Conservation (phyloP, 2,797 vertebrate species). For the Phoebastria nigripes region DNA sequence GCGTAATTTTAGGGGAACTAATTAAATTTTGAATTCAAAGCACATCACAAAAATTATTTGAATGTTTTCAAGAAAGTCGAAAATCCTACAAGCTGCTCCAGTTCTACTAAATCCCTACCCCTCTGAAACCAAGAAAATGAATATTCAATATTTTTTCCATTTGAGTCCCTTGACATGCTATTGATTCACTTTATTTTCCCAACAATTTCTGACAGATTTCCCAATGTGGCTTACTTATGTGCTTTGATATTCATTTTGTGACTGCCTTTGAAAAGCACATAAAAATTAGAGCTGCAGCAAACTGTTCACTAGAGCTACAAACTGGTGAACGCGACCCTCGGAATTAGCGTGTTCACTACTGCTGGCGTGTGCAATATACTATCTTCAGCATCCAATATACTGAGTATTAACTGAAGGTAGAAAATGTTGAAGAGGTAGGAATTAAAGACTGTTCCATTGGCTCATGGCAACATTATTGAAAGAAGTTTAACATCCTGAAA, state of each 20-base stretch:
- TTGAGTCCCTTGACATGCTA: constrained; percentile 76
- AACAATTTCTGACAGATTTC: constrained; percentile 81
- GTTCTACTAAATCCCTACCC: constrained; percentile 72
- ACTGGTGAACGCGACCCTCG: neutral
- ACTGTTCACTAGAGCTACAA: constrained; percentile 30
- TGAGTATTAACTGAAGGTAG: neutral
- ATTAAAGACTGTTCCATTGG: neutral
- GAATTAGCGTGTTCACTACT: neutral
- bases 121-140: constrained; percentile 79
- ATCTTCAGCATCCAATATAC: neutral
- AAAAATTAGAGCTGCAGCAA: constrained; percentile 26
- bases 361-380: neutral
- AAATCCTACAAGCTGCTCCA: constrained; percentile 69
- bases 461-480: neutral
- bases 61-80: constrained; percentile 66
- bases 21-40: constrained; percentile 69
- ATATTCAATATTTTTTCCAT: constrained; percentile 79
- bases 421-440: neutral
- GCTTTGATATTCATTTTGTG: constrained; percentile 81
- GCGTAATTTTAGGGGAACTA: constrained; percentile 65
- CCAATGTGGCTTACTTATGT: constrained; percentile 75
- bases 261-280: constrained; percentile 78
- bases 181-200: constrained; percentile 84
- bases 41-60: constrained; percentile 66
- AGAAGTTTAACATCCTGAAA: neutral